Conservation (phyloP, 1,140 invertebrate species). For the Venturia canescens region DNA sequence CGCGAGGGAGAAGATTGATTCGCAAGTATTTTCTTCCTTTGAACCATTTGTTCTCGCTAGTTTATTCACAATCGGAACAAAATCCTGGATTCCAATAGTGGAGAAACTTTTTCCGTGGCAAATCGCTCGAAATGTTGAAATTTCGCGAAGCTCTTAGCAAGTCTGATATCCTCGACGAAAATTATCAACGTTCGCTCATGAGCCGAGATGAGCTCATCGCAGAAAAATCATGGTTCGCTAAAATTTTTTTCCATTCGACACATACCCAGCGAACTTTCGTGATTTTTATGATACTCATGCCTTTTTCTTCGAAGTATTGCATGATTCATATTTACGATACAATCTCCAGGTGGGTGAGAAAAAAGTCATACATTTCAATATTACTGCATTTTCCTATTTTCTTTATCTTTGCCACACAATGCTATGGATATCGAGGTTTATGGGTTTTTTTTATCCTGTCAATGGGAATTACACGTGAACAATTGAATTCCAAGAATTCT, state of each 20-base stretch:
- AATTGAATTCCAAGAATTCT: neutral
- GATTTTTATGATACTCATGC: no score
- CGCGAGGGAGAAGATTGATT: slow-evolving; percentile 41
- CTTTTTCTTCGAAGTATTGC: no score
- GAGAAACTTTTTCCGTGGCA: no score
- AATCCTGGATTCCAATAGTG: neutral
- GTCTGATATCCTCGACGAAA: no score
- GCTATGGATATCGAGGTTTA: slow-evolving; percentile 3
- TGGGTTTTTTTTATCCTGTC: neutral
- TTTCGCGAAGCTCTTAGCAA: no score
- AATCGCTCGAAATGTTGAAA: no score
- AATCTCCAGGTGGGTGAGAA: neutral
- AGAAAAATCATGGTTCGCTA: no score
- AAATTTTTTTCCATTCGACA: no score
- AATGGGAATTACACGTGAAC: neutral
- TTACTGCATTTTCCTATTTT: neutral
- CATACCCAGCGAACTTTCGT: no score
- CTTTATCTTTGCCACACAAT: neutral
- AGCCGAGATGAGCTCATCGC: no score
- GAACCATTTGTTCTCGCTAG: neutral
- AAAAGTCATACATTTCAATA: neutral
- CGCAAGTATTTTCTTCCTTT: slow-evolving; percentile 3
- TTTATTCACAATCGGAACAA: neutral
- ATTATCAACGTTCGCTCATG: no score
- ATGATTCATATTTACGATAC: no score